Evolutionary conservation across 2,797 vertebrate genomes (phyloP), one percentile per base, ranked within the genome.

Genomic region (Dromococcyx pavoninus): DNA sequence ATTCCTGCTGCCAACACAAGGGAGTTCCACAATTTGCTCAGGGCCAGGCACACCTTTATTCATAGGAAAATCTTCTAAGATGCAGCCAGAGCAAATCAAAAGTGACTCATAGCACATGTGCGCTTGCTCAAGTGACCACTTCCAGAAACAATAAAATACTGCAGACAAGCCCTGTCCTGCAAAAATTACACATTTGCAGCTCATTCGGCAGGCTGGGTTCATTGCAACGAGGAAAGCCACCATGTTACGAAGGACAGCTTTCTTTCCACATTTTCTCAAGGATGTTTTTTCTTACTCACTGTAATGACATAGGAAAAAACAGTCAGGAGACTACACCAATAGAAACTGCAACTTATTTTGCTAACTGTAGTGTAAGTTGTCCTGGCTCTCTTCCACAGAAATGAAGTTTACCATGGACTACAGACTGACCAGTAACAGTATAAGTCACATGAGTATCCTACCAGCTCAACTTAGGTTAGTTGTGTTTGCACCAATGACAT

Each of bases 1-100:
- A n/a, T 93, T 54, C 69, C 75, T 10, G 6, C 67, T 94, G 91
- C 92, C 97, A 96, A 74, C 89, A 86, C 14, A 1, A 35, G 93
- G 94, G 96, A 97, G 94, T 96, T 96, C 96, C 96, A 95, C 94
- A 94, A 93, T 94, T 95, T 91, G 88, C 94, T 94, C 39, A 83
- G 65, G 84, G 93, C 91, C 90, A 97, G 90, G 66, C 93, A 94
- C 93, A 72, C 91, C 86, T 94, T 94, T 85, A 72, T 85, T 92
- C 86, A 53, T 56, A 92, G 74, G 95, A 96, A 96, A 94, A 85
- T 89, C 67, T 69, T 21, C 21, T 77, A 89, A 93, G 90, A 92
- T 87, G 21, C 88, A 96, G 89, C 83, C 24, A 87, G 85, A 94
- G 83, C 77, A 93, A 92, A 73, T 83, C 79, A 80, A 73, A 91